phyloP scores from a whole-genome alignment of 1,140 invertebrate genomes.

The Listronotus oregonensis region DNA sequence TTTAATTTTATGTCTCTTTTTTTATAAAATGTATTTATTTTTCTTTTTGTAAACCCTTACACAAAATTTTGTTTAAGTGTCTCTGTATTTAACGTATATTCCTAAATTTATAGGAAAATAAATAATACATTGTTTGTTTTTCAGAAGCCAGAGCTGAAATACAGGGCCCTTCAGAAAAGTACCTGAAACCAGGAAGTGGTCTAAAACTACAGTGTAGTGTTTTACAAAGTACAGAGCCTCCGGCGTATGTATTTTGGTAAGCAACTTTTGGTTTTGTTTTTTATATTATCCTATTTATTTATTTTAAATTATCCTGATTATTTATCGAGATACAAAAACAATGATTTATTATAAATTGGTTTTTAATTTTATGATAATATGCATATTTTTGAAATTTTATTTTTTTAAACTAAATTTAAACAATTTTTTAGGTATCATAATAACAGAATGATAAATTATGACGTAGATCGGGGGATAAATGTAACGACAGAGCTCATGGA shows the following conservation, averaged over 20 bases:
- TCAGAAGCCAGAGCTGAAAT: constrained; percentile 86
- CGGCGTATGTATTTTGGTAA: constrained; percentile 82
- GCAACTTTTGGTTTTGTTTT: no score
- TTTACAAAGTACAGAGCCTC: constrained; percentile 79
- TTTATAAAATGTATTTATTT: no score
- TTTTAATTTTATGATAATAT: no score
- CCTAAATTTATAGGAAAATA: no score
- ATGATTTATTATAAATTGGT: no score
- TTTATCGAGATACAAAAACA: no score
- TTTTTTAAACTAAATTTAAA: no score
- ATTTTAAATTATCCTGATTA: background rate
- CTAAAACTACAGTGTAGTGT: constrained; percentile 79
- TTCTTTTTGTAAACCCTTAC: no score
- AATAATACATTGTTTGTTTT: constrained; percentile 21
- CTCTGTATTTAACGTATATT: no score
- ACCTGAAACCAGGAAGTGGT: constrained; percentile 82
- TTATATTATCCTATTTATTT: background rate
- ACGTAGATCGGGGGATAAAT: constrained; percentile 80
- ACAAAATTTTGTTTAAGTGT: no score
- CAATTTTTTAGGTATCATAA: constrained; percentile 86
- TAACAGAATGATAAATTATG: constrained; percentile 88
- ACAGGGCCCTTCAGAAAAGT: constrained; percentile 80
- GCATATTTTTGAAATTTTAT: no score
- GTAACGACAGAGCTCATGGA: constrained; percentile 70
- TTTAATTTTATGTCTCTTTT: no score